phyloP scores from a whole-genome alignment of 2,888 invertebrate species.

The Caradrina clavipalpis region DNA sequence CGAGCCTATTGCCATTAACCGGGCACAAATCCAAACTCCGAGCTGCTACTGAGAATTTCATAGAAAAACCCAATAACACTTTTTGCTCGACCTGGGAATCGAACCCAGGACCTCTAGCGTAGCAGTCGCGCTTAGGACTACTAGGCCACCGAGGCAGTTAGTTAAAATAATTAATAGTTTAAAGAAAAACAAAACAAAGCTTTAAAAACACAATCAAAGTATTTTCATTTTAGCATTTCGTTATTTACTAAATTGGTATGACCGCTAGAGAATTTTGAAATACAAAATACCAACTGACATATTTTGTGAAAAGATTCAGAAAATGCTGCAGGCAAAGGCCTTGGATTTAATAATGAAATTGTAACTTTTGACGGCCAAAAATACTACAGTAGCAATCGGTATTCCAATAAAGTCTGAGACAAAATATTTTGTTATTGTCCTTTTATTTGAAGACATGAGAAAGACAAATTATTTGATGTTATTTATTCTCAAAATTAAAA shows the following conservation, averaged over 20 bases:
- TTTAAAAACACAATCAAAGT: no score
- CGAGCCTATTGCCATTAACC: no score
- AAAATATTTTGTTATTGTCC: neutral
- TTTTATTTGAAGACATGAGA: neutral
- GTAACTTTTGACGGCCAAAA: conserved; percentile 14
- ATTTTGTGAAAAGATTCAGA: conserved; percentile 2
- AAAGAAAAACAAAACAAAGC: no score
- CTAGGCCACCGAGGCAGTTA: no score
- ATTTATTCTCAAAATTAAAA: neutral
- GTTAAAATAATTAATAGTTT: no score
- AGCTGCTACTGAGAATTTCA: no score
- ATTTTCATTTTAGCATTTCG: neutral
- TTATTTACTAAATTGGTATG: conserved; percentile 1
- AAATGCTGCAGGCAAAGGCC: conserved; percentile 1
- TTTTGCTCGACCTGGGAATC: no score
- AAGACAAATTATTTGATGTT: neutral
- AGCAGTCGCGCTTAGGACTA: no score
- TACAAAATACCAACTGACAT: conserved; percentile 9
- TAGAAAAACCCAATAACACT: no score
- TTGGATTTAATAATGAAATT: conserved; percentile 28
- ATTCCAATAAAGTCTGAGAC: conserved; percentile 26
- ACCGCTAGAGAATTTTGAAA: conserved; percentile 1
- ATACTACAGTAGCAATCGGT: conserved; percentile 18
- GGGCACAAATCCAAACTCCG: no score
- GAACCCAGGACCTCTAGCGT: no score